Conservation (phyloP, 2,797 vertebrate genomes). For the Macropodus opercularis region DNA sequence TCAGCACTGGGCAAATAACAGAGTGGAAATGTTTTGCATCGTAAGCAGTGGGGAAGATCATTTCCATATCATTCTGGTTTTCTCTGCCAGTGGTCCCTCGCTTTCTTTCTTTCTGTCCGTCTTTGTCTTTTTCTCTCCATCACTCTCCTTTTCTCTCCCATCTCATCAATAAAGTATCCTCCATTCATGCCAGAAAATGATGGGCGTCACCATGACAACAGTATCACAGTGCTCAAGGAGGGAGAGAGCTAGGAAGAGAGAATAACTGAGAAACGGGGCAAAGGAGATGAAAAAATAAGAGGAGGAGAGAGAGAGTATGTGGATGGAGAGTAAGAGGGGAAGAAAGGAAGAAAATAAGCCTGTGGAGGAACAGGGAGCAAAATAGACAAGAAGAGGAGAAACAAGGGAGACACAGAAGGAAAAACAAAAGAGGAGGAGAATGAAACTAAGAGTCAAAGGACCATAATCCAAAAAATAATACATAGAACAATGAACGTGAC, state of each 20-base stretch:
- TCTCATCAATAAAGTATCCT: slow-evolving; percentile 85
- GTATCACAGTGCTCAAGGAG: slow-evolving; percentile 79
- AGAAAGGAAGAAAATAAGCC: slow-evolving; percentile 35
- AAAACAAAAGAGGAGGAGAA: slow-evolving; percentile 10
- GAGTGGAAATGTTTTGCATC: slow-evolving; percentile 63
- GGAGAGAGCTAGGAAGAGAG: slow-evolving; percentile 51
- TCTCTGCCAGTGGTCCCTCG: slow-evolving; percentile 42
- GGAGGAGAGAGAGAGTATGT: slow-evolving; percentile 18
- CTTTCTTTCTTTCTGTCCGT: slow-evolving; percentile 38
- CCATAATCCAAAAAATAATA: slow-evolving; percentile 19
- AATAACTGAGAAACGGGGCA: slow-evolving; percentile 7
- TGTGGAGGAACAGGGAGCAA: slow-evolving; percentile 37
- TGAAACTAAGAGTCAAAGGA: slow-evolving; percentile 6
- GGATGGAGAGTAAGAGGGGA: slow-evolving; percentile 27
- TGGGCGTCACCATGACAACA: slow-evolving; percentile 87
- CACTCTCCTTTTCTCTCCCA: slow-evolving; percentile 57
- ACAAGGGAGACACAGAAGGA: neutral
- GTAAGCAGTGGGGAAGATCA: slow-evolving; percentile 53
- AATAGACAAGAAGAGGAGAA: slow-evolving; percentile 5
- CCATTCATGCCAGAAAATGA: slow-evolving; percentile 86
- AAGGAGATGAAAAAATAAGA: slow-evolving; percentile 11
- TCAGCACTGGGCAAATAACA: slow-evolving; percentile 53
- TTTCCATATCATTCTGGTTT: slow-evolving; percentile 64
- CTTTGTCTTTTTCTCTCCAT: slow-evolving; percentile 56
- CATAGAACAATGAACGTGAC: slow-evolving; percentile 23